Percentiles rank a stretch among this genome's conserved stretches.
phyloP scores from a whole-genome alignment of 1,140 invertebrate genomes.

The Meloidogyne chitwoodi region DNA sequence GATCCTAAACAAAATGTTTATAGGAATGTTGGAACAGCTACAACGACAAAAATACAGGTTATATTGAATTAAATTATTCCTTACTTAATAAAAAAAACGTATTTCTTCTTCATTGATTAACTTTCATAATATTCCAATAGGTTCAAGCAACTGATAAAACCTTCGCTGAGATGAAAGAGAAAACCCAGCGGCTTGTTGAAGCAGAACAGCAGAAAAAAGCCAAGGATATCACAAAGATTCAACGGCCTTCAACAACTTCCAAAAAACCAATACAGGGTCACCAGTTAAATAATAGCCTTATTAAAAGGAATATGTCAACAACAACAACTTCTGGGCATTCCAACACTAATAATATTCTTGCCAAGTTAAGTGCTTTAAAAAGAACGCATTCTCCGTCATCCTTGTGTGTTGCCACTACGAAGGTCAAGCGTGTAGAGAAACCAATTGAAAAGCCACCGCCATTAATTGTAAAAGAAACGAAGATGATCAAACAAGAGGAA shows the following conservation, averaged over 20 bases:
- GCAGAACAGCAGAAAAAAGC: conserved; percentile 34
- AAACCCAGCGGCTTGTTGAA: conserved; percentile 35
- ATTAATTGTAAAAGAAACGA: background rate
- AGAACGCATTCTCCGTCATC: conserved; percentile 5
- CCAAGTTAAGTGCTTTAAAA: conserved; percentile 10
- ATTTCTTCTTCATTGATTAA: too few species aligned
- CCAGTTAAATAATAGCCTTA: background rate
- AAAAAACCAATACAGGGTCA: background rate
- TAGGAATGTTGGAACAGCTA: conserved; percentile 19
- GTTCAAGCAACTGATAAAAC: conserved; percentile 41
- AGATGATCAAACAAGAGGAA: background rate
- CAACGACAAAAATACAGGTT: conserved; percentile 10
- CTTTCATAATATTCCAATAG: background rate
- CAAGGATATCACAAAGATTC: conserved; percentile 27
- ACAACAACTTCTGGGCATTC: background rate
- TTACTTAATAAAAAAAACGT: too few species aligned
- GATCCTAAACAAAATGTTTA: conserved; percentile 18
- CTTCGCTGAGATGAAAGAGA: conserved; percentile 38
- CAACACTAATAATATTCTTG: background rate
- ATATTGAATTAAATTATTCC: background rate
- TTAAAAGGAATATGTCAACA: background rate
- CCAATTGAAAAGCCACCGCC: background rate
- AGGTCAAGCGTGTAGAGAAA: background rate
- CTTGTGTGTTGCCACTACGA: background rate
- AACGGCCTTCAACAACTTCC: background rate